Conservation (phyloP, 2,797 vertebrate species). For the Heteromormyrus szaboi region DNA sequence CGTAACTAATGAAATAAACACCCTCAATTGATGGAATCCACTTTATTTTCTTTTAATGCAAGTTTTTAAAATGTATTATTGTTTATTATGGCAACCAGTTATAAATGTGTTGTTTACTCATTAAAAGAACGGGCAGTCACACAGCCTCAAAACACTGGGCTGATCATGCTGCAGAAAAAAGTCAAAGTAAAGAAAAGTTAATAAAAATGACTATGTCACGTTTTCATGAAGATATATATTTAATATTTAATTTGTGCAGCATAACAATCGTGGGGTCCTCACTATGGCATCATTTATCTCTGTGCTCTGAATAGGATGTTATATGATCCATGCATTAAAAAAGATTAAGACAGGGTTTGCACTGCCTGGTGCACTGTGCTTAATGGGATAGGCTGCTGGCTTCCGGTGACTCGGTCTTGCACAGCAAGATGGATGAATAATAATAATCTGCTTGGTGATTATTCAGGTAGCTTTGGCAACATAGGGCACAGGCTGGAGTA, state of each 20-base stretch:
- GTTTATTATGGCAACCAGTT: neutral
- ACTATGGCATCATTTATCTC: neutral
- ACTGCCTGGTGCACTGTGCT: neutral
- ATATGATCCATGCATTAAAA: neutral
- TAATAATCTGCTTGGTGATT: neutral
- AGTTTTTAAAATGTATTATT: neutral
- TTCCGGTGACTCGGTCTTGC: neutral
- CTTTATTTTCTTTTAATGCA: neutral
- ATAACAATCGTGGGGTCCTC: neutral
- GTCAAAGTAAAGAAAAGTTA: neutral
- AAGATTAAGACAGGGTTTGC: neutral
- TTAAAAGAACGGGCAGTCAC: neutral
- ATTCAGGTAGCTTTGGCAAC: neutral
- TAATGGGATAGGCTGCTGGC: neutral
- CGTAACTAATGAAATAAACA: slow-evolving; percentile 20
- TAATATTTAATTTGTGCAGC: neutral
- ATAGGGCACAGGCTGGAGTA: neutral
- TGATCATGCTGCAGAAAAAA: neutral
- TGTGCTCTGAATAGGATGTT: neutral
- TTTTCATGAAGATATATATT: neutral
- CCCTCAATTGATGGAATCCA: neutral
- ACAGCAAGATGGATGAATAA: neutral
- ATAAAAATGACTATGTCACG: neutral
- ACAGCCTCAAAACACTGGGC: neutral
- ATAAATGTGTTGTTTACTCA: neutral